Percentiles rank a stretch among this genome's conserved stretches.
Evolutionary conservation across 2,888 invertebrate species (phyloP).

Genomic region (Stenodera caucasica): DNA sequence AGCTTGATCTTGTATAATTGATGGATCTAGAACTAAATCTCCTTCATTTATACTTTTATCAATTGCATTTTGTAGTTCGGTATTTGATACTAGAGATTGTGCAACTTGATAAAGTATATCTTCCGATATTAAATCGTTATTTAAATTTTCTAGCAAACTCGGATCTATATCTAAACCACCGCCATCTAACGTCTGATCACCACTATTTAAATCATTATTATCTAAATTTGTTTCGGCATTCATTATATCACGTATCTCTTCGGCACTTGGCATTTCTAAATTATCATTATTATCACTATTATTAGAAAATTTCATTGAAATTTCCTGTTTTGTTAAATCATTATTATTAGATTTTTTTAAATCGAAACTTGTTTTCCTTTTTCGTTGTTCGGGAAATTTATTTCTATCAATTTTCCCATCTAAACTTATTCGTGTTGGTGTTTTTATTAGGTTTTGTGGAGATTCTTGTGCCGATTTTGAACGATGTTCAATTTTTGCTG

Average conservation of each 20-base stretch:
- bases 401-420: conserved; percentile 39
- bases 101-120: conserved; percentile 75
- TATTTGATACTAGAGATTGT: conserved; percentile 66
- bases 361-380: background rate
- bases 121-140: conserved; percentile 69
- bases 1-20: conserved; percentile 32
- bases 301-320: background rate
- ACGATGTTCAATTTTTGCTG: conserved; percentile 49
- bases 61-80: conserved; percentile 70
- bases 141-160: conserved; percentile 62
- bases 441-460: conserved; percentile 25
- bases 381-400: background rate
- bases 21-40: conserved; percentile 48
- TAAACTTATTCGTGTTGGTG: conserved; percentile 32
- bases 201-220: conserved; percentile 24
- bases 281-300: conserved; percentile 2
- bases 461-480: conserved; percentile 44
- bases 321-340: background rate
- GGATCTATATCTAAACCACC: conserved; percentile 64
- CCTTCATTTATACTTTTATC: conserved; percentile 61
- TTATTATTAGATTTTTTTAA: background rate
- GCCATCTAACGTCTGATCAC: conserved; percentile 56
- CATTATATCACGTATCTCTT: conserved; percentile 50
- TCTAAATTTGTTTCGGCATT: conserved; percentile 46
- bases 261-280: conserved; percentile 42